Evolutionary conservation across 2,797 vertebrate species (phyloP).

Genomic region (Sparus aurata): DNA sequence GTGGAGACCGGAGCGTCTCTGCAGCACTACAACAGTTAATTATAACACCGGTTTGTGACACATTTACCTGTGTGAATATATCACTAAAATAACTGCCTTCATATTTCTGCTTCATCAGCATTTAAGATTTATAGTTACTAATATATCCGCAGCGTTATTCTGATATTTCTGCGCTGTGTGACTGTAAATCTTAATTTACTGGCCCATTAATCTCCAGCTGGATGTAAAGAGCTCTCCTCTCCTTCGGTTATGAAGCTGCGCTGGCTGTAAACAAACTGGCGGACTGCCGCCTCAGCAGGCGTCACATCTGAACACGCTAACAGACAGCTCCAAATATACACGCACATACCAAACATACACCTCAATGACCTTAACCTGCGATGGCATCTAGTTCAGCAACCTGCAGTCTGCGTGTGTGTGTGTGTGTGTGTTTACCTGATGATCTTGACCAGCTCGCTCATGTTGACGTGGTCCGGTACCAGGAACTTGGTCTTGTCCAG

Average conservation of each 20-base stretch:
- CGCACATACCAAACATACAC: constrained; percentile 17
- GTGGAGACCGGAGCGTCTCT: too few species aligned
- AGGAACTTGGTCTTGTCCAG: constrained; percentile 99
- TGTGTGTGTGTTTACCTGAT: constrained; percentile 88
- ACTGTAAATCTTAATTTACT: constrained; percentile 3
- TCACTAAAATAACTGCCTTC: background rate
- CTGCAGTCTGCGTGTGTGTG: background rate
- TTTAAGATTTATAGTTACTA: background rate
- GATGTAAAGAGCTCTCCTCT: background rate
- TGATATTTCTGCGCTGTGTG: background rate
- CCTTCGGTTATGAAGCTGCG: background rate
- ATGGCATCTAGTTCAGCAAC: background rate
- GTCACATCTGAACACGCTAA: background rate
- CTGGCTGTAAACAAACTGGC: constrained; percentile 27
- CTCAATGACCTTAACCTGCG: background rate
- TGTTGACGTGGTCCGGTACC: constrained; percentile 98
- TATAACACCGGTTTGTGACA: too few species aligned
- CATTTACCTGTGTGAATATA: background rate
- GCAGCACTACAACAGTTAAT: too few species aligned
- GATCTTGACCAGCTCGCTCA: constrained; percentile 99
- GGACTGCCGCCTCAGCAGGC: constrained; percentile 1
- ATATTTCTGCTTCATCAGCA: constrained; percentile 6
- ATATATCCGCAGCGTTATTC: background rate
- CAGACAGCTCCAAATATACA: constrained; percentile 6
- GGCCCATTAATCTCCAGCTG: background rate